Conservation (phyloP, 92 coral and sea anemone genomes). For the Phymanthus crucifer region DNA sequence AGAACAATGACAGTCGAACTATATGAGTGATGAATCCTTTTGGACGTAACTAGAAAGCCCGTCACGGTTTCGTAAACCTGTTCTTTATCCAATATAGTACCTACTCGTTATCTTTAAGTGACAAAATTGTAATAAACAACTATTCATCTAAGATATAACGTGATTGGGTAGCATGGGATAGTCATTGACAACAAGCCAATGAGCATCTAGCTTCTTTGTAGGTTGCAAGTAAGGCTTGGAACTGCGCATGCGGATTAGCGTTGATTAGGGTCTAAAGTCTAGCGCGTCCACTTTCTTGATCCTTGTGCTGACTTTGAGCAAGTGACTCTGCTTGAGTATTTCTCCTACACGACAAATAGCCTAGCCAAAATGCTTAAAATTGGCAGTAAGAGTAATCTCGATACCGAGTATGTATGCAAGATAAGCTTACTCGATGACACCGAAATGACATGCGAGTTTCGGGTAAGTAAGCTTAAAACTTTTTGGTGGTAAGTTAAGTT, state of each 20-base stretch:
- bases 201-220: conserved; percentile 5
- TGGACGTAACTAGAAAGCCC: background rate
- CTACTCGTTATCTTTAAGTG: background rate
- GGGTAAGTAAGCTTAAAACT: conserved; percentile 71
- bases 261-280: conserved; percentile 31
- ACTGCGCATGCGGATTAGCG: conserved; percentile 26
- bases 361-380: conserved; percentile 64
- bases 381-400: conserved; percentile 82
- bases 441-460: conserved; percentile 97
- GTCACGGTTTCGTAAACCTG: background rate
- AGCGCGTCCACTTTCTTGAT: conserved; percentile 35
- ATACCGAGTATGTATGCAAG: conserved; percentile 92
- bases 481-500: conserved; percentile 16
- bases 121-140: background rate
- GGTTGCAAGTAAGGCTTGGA: background rate
- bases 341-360: background rate
- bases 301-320: conserved; percentile 8
- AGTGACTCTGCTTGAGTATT: conserved; percentile 8
- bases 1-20: background rate
- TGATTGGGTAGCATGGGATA: background rate
- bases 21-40: background rate
- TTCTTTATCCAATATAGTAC: background rate
- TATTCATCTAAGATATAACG: background rate
- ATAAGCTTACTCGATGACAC: conserved; percentile 95
- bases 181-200: conserved; percentile 10